A percentile compares a stretch with the other conserved stretches of the same genome.
These are phyloP conservation scores for Anthophora plumipes DNA, from an alignment of 2,888 invertebrate genomes.

Conservation along the genomic window DNA sequence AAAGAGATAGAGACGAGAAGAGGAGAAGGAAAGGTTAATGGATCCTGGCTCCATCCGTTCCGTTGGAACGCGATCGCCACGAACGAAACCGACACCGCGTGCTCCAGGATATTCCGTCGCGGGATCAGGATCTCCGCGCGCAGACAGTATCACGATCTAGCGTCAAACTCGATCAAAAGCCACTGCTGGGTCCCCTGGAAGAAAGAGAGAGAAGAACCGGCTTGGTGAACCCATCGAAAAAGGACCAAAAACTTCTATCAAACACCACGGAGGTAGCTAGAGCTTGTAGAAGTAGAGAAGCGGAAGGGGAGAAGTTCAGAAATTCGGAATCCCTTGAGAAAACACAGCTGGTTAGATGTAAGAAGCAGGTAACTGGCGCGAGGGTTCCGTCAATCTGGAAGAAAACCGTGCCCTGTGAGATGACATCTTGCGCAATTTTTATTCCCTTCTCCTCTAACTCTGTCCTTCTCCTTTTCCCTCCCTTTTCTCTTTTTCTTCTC, in stretches of 20 bases:
- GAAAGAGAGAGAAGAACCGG: constrained; percentile 61
- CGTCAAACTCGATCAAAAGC: constrained; percentile 82
- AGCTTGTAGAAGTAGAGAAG: background rate
- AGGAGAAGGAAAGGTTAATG: constrained; percentile 47
- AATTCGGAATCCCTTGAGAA: constrained; percentile 80
- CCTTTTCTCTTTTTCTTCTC: constrained; percentile 40
- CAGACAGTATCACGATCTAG: constrained; percentile 82
- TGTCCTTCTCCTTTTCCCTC: background rate
- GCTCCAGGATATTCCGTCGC: constrained; percentile 54
- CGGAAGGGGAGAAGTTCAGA: constrained; percentile 62
- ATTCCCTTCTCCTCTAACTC: constrained; percentile 58
- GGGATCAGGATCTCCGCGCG: constrained; percentile 75
- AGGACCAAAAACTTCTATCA: constrained; percentile 23
- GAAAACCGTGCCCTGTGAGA: constrained; percentile 68
- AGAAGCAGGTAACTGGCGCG: constrained; percentile 59
- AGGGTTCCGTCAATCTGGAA: constrained; percentile 66
- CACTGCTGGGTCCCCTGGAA: constrained; percentile 61
- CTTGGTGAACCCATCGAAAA: constrained; percentile 49
- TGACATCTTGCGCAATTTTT: constrained; percentile 84
- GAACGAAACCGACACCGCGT: constrained; percentile 79
- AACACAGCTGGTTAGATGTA: constrained; percentile 77
- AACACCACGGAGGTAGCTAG: too few relatives aligned
- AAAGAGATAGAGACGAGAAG: too few relatives aligned
- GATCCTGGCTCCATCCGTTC: constrained; percentile 47
- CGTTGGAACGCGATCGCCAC: constrained; percentile 57